Evolutionary conservation across 2,113 vertebrate species (phyloP).

Genomic region (Elachura formosa): DNA sequence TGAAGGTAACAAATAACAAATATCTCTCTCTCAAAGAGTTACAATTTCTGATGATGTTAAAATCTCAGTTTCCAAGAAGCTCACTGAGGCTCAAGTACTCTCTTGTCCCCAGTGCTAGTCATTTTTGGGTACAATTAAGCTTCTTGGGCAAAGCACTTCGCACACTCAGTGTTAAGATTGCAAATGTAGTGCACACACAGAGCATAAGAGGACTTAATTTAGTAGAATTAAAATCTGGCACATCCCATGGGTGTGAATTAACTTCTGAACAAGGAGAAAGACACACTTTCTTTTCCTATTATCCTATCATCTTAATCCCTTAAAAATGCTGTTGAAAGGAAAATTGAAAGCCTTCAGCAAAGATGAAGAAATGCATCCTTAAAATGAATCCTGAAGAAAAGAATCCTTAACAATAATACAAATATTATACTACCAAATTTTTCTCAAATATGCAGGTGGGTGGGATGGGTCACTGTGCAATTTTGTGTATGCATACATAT

Average conservation of each 20-base stretch:
- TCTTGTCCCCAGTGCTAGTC: neutral
- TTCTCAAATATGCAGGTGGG: neutral
- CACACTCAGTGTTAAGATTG: neutral
- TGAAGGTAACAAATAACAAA: neutral
- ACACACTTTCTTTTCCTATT: neutral
- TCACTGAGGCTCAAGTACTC: neutral
- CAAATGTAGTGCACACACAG: neutral
- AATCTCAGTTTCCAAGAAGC: neutral
- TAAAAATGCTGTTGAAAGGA: neutral
- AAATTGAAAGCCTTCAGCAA: neutral
- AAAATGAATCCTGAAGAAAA: neutral
- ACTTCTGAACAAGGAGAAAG: neutral
- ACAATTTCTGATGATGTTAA: neutral
- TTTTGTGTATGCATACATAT: neutral
- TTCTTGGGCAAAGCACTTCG: neutral
- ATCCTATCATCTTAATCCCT: neutral
- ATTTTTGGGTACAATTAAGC: neutral
- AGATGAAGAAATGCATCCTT: neutral
- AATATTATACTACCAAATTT: neutral
- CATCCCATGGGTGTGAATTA: neutral
- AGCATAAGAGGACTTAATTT: neutral
- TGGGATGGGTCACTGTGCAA: neutral
- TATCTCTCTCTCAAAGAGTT: neutral
- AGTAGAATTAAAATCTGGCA: neutral
- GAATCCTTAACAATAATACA: neutral